Evolutionary conservation across 2,113 vertebrate genomes (phyloP), one percentile per base, ranked within the genome.

Genomic region (Ifrita kowaldi): DNA sequence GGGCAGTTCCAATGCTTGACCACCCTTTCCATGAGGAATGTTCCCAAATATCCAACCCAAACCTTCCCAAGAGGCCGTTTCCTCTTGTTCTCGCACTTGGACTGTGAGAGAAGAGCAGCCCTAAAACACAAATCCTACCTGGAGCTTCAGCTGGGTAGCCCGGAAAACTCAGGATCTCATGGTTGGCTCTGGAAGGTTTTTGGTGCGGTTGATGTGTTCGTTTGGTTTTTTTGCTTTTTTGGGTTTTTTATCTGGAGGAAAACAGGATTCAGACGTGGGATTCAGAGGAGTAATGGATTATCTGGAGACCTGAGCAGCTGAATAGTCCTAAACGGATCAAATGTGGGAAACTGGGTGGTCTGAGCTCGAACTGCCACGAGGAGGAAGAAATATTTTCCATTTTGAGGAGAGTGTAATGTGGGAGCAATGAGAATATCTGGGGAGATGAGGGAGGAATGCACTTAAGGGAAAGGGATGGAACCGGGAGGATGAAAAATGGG

Each of bases 121-220:
- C 23, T 0, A 3, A 70, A 44, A 22, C 21, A 10, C 17, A 53
- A 53, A 30, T 42, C 19, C 15, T n/a, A 14, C 13, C 2, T 52
- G 53, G 35, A 63, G 11, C 53, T 89, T 81, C 28, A 37, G 9
- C 71, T 32, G 88, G 50, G 6, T 3, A 17, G 10, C 63, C 47
- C 65, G 2, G 22, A 27, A 74, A 82, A 32, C 4, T 39, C 2
- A 4, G 33, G 35, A 10, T 55, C 24, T 74, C 0, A 0, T 32
- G 33, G 9, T 21, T 41, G 33, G 26, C 41, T 84, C 60, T 27
- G 42, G 33, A 11, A 33, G 4, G 11, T 56, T 81, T 69, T 62
- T 33, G n/a, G 42, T 41, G 35, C 71, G 62, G 22, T 55, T 63
- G 32, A 24, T 77, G 87, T 24, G 15, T 55, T 91, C 17, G 1